These are phyloP conservation scores for Erannis defoliaria DNA, from an alignment of 2,888 invertebrate genomes.

Conservation along the genomic window DNA sequence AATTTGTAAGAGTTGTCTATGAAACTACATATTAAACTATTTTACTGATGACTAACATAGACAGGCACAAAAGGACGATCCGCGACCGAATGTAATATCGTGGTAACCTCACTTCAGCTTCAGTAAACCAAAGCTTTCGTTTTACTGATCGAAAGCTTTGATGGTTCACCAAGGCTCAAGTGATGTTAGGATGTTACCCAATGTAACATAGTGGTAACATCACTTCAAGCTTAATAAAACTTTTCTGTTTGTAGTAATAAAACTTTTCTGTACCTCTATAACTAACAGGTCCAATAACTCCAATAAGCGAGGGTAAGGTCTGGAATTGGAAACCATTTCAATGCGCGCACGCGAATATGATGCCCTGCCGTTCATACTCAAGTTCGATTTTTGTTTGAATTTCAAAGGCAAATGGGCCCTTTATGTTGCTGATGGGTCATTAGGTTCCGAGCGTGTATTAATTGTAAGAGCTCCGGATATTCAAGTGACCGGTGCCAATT, in stretches of 20 bases:
- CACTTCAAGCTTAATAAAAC: not conserved
- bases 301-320: conserved; percentile 74
- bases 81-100: too few relatives aligned
- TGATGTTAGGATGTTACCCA: too few relatives aligned
- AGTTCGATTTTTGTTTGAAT: conserved; percentile 57
- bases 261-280: conserved; percentile 33
- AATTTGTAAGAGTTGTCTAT: too few relatives aligned
- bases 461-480: conserved; percentile 68
- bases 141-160: too few relatives aligned
- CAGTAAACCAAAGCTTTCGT: too few relatives aligned
- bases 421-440: conserved; percentile 55
- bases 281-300: conserved; percentile 65
- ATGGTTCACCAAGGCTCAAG: too few relatives aligned
- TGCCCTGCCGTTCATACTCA: conserved; percentile 49
- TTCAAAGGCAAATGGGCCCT: conserved; percentile 48
- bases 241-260: conserved; percentile 8
- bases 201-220: too few relatives aligned
- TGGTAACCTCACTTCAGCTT: too few relatives aligned
- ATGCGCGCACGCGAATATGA: conserved; percentile 53
- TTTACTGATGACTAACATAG: too few relatives aligned
- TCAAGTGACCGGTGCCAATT: conserved; percentile 58
- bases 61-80: too few relatives aligned
- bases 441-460: conserved; percentile 67
- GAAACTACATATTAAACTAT: too few relatives aligned
- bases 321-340: conserved; percentile 53